Conservation (phyloP, 2,888 invertebrate genomes). For the Metacarcinus magister region DNA sequence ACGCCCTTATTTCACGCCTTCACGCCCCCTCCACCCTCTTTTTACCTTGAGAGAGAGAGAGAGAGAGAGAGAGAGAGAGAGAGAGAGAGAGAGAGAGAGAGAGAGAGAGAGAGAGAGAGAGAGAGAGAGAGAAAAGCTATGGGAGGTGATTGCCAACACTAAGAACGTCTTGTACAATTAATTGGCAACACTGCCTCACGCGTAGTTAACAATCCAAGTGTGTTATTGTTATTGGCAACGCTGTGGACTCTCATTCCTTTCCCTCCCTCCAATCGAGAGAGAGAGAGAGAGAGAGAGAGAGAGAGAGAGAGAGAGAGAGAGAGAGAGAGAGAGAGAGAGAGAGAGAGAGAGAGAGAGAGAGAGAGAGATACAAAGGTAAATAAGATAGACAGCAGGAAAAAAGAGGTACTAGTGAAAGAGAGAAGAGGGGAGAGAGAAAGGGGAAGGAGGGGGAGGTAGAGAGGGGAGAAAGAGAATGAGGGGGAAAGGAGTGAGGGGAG, state of each 20-base stretch:
- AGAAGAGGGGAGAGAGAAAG: neutral
- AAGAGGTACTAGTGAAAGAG: neutral
- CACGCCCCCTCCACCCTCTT: no score
- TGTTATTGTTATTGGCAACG: no score
- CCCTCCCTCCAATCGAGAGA: no score
- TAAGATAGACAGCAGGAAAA: neutral
- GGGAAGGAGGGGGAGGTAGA: constrained; percentile 52
- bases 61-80: no score
- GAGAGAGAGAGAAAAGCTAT: neutral
- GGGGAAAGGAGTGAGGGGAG: neutral
- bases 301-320: constrained; percentile 69
- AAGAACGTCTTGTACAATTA: no score
- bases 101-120: neutral
- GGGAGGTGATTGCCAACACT: no score
- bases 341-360: constrained; percentile 44
- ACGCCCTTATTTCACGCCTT: no score
- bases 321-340: constrained; percentile 65
- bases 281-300: constrained; percentile 34
- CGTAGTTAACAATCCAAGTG: no score
- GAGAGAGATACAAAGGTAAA: neutral
- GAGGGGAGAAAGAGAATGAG: no score
- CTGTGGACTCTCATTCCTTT: no score
- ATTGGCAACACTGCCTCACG: no score
- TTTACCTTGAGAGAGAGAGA: no score
- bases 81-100: neutral